A percentile compares a stretch with the other conserved stretches of the same genome.
Conservation (phyloP, 2,888 invertebrate species). For the Eilema griseolum region DNA sequence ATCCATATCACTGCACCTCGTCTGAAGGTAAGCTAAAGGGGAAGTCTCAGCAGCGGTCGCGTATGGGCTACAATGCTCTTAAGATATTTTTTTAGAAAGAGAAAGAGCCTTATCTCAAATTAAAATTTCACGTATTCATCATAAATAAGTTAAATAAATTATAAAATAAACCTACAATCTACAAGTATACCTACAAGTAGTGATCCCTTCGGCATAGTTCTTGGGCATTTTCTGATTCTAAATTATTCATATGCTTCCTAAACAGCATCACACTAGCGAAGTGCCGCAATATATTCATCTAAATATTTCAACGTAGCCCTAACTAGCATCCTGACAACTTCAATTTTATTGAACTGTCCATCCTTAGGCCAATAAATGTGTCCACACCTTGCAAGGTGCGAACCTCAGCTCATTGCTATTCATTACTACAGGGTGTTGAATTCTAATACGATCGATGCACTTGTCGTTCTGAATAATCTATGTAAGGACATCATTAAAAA, state of each 20-base stretch:
- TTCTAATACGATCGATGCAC: conserved; percentile 46
- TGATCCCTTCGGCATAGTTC: too few relatives aligned
- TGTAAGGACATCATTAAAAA: neutral
- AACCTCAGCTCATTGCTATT: conserved; percentile 52
- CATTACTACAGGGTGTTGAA: conserved; percentile 53
- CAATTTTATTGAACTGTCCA: conserved; percentile 49
- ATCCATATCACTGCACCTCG: neutral
- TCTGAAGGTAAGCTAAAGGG: neutral
- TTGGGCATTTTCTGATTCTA: neutral
- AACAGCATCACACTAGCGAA: conserved; percentile 8
- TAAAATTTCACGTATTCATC: too few relatives aligned
- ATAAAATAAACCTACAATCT: too few relatives aligned
- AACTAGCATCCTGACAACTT: conserved; percentile 25
- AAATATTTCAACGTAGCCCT: conserved; percentile 25
- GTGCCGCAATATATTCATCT: neutral
- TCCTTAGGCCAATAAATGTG: conserved; percentile 48
- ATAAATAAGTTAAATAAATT: too few relatives aligned
- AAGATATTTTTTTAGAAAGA: too few relatives aligned
- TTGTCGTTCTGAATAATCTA: conserved; percentile 16
- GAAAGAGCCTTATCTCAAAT: too few relatives aligned
- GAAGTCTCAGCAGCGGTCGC: neutral
- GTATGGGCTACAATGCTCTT: too few relatives aligned
- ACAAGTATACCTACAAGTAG: too few relatives aligned
- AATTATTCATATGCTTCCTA: neutral
- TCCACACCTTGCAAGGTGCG: conserved; percentile 45